Evolutionary conservation across 2,113 vertebrate species (phyloP).

Genomic region (Equus przewalskii): DNA sequence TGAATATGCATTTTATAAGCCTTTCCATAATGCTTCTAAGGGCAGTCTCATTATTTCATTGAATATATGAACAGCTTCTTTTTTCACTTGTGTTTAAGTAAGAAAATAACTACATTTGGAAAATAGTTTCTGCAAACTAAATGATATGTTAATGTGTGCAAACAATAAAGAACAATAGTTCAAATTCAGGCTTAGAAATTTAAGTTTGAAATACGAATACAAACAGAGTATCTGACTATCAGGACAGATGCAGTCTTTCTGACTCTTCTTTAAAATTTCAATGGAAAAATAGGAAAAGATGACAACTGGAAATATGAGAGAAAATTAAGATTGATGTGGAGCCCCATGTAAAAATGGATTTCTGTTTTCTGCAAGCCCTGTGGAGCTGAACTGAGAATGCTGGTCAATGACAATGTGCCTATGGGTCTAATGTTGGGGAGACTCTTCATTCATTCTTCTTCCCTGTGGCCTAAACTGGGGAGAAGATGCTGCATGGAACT

Average conservation of each 20-base stretch:
- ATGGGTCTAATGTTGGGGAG: neutral
- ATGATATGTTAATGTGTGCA: neutral
- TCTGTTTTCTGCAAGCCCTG: neutral
- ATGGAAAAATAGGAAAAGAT: neutral
- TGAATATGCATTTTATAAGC: neutral
- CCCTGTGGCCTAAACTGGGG: neutral
- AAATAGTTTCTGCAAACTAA: neutral
- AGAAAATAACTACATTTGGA: neutral
- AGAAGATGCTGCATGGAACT: neutral
- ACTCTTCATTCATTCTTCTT: neutral
- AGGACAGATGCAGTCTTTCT: neutral
- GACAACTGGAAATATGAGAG: neutral
- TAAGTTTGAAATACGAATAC: neutral
- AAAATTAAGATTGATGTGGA: neutral
- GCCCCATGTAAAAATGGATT: neutral
- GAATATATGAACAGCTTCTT: neutral
- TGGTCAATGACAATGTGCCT: neutral
- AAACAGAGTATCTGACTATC: neutral
- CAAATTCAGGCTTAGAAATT: neutral
- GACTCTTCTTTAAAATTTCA: neutral
- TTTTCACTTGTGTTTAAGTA: neutral
- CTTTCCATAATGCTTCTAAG: neutral
- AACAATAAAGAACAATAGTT: neutral
- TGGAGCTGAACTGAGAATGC: neutral
- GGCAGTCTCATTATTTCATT: neutral